Base-by-base conservation (phyloP, 2,797 vertebrate genomes). In the Loriculus beryllinus region DNA sequence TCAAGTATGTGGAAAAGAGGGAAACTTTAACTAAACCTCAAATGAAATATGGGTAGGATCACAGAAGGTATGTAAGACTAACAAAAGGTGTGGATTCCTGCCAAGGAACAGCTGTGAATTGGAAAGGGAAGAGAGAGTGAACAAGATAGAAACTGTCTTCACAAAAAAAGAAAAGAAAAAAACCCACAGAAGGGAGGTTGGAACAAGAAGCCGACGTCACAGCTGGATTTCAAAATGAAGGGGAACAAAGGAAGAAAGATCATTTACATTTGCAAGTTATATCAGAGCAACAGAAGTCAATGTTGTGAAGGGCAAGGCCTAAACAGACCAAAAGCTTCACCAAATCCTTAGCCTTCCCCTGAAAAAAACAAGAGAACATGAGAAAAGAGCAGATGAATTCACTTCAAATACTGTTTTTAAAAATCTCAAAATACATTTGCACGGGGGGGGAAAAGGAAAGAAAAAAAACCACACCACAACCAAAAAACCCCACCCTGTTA, bases 31-130 rank as follows among this genome's bases (percentile, higher is more conserved):
- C 31, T 47, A 59, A 54, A 91, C 51, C 20, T 64, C 40, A 54
- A 9, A 12, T 59, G 70, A 87, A 83, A 48, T 31, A 65, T 0
- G 21, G 59, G 15, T 23, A 76, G 59, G 37, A 81, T 78, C 57
- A 72, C 39, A 48, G 14, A 26, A 85, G 23, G 35, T 35, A 47
- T 10, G 9, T 0, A 43, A 62, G 47, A 80, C n/a, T 2, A 87
- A 37, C 72, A 70, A 64, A 87, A 80, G 31, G 37, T 65, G 87
- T 21, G 51, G 76, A 88, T 59, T 59, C 28, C 35, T 83, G 80
- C 42, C 51, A 59, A 87, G 64, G 49, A 83, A 71, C 72, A 79
- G 69, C 76, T 90, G 87, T 23, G 69, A 63, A 33, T 42, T 37
- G 39, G 25, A 95, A 26, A 57, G 68, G 31, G 33, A 49, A 52